A percentile compares a stretch with the other conserved stretches of the same genome.
Conservation (phyloP, 2,113 vertebrate genomes). For the Ammodytes dubius region DNA sequence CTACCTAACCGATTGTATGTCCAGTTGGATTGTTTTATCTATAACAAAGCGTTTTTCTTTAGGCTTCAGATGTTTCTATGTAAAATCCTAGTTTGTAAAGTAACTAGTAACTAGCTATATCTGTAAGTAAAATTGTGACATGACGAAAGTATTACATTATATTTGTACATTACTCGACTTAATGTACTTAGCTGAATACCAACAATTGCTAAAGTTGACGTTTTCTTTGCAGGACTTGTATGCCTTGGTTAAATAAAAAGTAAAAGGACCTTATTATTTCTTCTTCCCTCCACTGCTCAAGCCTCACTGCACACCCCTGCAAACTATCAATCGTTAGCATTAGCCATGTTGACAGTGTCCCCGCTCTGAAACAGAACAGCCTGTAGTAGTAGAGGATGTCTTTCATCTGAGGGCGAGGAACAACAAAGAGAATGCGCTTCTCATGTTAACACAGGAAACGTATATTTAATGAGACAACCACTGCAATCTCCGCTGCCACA, state of each 20-base stretch:
- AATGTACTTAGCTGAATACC: not conserved
- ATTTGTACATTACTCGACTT: not conserved
- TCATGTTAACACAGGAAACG: constrained; percentile 70
- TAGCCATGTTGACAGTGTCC: constrained; percentile 44
- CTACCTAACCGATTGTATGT: too few relatives aligned
- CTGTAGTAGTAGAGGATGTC: constrained; percentile 42
- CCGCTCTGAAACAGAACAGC: constrained; percentile 35
- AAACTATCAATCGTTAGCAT: constrained; percentile 63
- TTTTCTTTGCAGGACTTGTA: not conserved
- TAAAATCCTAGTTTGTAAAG: not conserved
- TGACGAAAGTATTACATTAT: not conserved
- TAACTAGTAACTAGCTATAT: not conserved
- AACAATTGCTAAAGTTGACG: not conserved
- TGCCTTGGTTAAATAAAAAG: not conserved
- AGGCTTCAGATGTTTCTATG: too few relatives aligned
- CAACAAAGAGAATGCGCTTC: constrained; percentile 53
- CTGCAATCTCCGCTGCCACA: constrained; percentile 59
- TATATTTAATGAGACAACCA: constrained; percentile 70
- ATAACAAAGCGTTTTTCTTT: too few relatives aligned
- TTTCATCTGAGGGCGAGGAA: constrained; percentile 48
- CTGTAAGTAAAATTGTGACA: not conserved
- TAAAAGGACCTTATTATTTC: not conserved
- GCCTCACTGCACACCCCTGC: constrained; percentile 56
- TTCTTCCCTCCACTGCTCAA: constrained; percentile 5
- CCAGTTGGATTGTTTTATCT: too few relatives aligned